These are phyloP conservation scores for Maniola hyperantus DNA, from an alignment of 2,888 invertebrate genomes.

Conservation along the genomic window DNA sequence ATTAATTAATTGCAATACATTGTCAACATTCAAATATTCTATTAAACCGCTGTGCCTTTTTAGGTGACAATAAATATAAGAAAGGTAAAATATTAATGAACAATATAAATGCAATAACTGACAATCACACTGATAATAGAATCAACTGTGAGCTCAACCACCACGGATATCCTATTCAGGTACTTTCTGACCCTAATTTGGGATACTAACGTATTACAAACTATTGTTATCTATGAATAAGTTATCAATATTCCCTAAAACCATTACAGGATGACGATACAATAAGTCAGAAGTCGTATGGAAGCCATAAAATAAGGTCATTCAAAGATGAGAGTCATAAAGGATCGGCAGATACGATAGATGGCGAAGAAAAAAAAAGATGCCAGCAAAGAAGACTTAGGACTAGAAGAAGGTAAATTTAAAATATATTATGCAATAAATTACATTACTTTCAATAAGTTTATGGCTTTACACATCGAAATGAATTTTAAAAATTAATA, in stretches of 20 bases:
- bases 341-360: slow-evolving; percentile 92
- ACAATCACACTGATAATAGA: slow-evolving; percentile 89
- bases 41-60: neutral
- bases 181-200: slow-evolving; percentile 40
- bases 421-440: neutral
- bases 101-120: slow-evolving; percentile 91
- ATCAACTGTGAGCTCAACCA: slow-evolving; percentile 89
- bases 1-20: too few species aligned
- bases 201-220: neutral
- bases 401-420: slow-evolving; percentile 87
- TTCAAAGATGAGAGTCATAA: slow-evolving; percentile 96
- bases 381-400: slow-evolving; percentile 94
- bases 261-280: slow-evolving; percentile 86
- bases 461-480: too few species aligned
- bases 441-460: neutral
- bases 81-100: slow-evolving; percentile 91
- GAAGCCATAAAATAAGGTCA: slow-evolving; percentile 94
- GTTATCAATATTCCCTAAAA: slow-evolving; percentile 11
- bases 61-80: slow-evolving; percentile 92
- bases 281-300: slow-evolving; percentile 95
- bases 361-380: slow-evolving; percentile 95
- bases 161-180: slow-evolving; percentile 86
- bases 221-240: neutral
- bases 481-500: too few species aligned
- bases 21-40: neutral